These are phyloP conservation scores for Cassiopea andromeda DNA, from an alignment of 30 jellyfish, hydroid and myxozoan species.

Conservation along the genomic window DNA sequence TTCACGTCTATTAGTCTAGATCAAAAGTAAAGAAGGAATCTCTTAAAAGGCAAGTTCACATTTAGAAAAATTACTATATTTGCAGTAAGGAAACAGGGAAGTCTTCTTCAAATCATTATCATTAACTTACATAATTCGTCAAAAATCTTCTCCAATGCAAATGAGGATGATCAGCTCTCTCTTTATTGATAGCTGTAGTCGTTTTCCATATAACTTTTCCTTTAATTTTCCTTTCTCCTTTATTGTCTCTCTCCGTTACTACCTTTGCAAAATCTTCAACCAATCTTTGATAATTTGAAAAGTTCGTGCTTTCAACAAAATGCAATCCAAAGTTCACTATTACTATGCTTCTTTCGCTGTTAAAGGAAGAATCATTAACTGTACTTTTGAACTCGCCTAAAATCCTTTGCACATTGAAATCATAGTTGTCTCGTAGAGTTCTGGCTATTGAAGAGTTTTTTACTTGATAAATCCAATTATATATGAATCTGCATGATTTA, in stretches of 20 bases:
- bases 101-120: too few relatives aligned
- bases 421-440: conserved; percentile 36
- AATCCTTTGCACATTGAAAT: conserved; percentile 38
- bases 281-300: conserved; percentile 39
- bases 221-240: background rate
- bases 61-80: too few relatives aligned
- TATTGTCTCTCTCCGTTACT: background rate
- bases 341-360: conserved; percentile 34
- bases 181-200: conserved; percentile 76
- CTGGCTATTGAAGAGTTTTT: conserved; percentile 43
- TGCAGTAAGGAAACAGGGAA: too few relatives aligned
- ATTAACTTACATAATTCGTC: conserved; percentile 60
- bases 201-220: conserved; percentile 76
- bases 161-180: conserved; percentile 76
- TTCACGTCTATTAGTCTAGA: too few relatives aligned
- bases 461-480: conserved; percentile 70
- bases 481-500: conserved; percentile 41
- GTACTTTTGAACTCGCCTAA: conserved; percentile 27
- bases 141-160: conserved; percentile 78
- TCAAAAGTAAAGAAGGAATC: too few relatives aligned
- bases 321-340: conserved; percentile 78
- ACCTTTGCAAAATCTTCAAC: conserved; percentile 34
- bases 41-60: too few relatives aligned
- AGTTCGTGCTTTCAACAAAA: conserved; percentile 79
- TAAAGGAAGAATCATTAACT: background rate